A percentile compares a stretch with the other conserved stretches of the same genome.
Evolutionary conservation across 2,113 vertebrate species (phyloP).

Genomic region (Bufo bufo): DNA sequence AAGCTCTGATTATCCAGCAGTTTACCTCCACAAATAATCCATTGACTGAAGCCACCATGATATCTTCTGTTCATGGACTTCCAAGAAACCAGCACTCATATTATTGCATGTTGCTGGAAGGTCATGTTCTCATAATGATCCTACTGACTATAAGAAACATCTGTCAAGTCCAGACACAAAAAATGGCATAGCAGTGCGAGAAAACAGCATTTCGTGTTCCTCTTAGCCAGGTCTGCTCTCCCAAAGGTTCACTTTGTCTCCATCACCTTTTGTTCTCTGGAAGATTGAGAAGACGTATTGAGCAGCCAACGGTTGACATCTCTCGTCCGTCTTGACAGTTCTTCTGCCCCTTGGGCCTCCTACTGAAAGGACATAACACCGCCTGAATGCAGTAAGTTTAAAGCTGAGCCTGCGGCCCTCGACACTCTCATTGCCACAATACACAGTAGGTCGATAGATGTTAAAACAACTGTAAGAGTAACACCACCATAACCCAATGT

Average conservation of each 20-base stretch:
- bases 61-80: too few species aligned
- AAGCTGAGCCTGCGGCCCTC: neutral
- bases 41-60: too few species aligned
- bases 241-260: constrained; percentile 30
- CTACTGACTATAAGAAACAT: neutral
- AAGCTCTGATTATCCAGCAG: too few species aligned
- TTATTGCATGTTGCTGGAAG: neutral
- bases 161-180: constrained; percentile 12
- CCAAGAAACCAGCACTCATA: too few species aligned
- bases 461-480: constrained; percentile 7
- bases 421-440: constrained; percentile 17
- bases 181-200: neutral
- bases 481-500: constrained; percentile 1
- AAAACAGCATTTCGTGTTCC: neutral
- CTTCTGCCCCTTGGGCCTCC: neutral
- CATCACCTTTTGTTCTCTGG: constrained; percentile 13
- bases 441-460: neutral
- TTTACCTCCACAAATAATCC: too few species aligned
- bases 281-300: constrained; percentile 17
- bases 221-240: neutral
- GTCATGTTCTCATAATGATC: neutral
- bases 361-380: neutral
- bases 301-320: constrained; percentile 21
- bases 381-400: neutral
- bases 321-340: constrained; percentile 24